Evolutionary conservation across 2,797 vertebrate genomes (phyloP).

Genomic region (Coccyzus lansbergi): DNA sequence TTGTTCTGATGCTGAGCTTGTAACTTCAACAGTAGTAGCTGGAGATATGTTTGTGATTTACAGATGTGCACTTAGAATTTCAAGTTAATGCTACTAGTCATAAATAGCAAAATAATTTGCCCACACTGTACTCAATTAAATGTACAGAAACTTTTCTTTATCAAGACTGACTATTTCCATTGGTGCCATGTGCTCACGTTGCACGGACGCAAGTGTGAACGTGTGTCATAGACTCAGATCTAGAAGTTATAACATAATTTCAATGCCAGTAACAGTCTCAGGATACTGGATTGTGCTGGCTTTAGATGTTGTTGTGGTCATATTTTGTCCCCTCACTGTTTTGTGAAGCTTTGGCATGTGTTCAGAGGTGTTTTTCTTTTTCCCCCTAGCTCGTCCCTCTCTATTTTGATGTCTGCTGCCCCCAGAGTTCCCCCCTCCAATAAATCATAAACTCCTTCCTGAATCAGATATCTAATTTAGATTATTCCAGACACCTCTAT

Average conservation of each 20-base stretch:
- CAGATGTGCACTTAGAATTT: neutral
- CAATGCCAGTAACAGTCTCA: neutral
- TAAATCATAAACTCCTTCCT: neutral
- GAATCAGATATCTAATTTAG: neutral
- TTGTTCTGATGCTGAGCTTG: neutral
- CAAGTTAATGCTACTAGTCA: neutral
- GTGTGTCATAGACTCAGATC: neutral
- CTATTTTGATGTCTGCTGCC: neutral
- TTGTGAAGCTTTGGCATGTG: neutral
- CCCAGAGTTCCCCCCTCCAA: neutral
- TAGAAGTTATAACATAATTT: neutral
- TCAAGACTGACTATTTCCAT: neutral
- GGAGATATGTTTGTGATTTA: neutral
- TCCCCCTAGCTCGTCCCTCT: neutral
- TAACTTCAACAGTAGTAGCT: neutral
- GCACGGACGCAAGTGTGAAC: neutral
- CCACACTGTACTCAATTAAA: neutral
- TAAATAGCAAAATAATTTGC: neutral
- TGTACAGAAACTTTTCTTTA: neutral
- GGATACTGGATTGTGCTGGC: neutral
- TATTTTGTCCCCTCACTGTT: neutral
- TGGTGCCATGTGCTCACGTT: neutral
- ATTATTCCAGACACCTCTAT: neutral
- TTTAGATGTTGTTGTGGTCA: neutral
- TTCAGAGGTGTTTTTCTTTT: neutral